Base-by-base conservation (phyloP, 2,888 invertebrate species). In the Xestia rhomboidea region DNA sequence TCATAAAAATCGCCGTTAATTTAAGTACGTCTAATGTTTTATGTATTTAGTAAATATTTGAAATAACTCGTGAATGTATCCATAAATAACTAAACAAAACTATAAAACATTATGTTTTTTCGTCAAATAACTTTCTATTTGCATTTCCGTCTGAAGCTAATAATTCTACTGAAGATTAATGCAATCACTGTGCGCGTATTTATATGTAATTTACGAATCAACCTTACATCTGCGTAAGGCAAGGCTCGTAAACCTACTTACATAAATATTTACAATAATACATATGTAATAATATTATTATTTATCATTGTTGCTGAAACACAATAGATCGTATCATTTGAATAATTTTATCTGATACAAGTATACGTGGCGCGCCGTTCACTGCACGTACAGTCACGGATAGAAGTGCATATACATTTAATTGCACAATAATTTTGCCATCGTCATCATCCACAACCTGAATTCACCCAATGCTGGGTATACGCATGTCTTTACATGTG, bases 261-360 rank as follows among this genome's bases (percentile, higher is more conserved):
- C 94, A 94, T 95, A 93, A 94, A 94, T 95, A 95, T 95, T 94
- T 94, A 93, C 93, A 93, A 88, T 88, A 88, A 93, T 94, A 94
- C 93, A 94, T 93, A 93, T 93, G 92, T 93, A 93, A 93, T 95
- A 94, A 93, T 95, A 95, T 94, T 94, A 94, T 94, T 95, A 94
- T 95, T 94, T 95, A 95, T 95, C 95, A 95, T 95, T 95, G 95
- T 96, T 94, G 92, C 93, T 93, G 94, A 94, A 95, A 94, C 93
- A 95, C 96, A 96, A 96, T 95, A 95, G 95, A 95, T 95, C 94
- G 94, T 96, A 95, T 95, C 94, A 95, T 96, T 96, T 95, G 95
- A 96, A 96, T 96, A 95, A 95, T 95, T 95, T 95, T 95, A 95
- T 95, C 95, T 93, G 94, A 94, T 94, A 93, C 93, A 94, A 94